A percentile compares a stretch with the other conserved stretches of the same genome.
phyloP scores from a whole-genome alignment of 53 echinoderm and acorn worm species.

The Astropecten irregularis region DNA sequence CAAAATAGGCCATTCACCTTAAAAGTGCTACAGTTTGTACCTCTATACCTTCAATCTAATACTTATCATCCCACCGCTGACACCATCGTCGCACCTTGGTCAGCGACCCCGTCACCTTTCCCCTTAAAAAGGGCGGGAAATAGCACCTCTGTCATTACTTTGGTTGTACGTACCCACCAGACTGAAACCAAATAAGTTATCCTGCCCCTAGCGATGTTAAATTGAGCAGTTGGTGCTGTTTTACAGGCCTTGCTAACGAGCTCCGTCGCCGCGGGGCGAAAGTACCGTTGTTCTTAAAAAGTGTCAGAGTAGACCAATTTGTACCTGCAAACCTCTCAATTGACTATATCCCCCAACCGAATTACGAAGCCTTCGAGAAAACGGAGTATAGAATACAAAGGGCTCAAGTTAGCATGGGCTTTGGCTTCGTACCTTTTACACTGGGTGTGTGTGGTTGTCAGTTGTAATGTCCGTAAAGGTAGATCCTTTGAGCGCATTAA shows the following conservation, averaged over 20 bases:
- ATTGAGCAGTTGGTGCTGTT: conserved; percentile 16
- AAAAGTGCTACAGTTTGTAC: too few species aligned
- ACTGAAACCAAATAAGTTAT: conserved; percentile 36
- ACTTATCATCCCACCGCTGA: too few species aligned
- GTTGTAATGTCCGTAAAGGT: too few species aligned
- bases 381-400: too few species aligned
- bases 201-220: conserved; percentile 39
- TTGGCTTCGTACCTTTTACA: too few species aligned
- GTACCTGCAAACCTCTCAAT: background rate
- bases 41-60: too few species aligned
- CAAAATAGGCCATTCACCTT: too few species aligned
- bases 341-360: conserved; percentile 26
- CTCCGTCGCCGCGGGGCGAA: background rate
- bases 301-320: conserved; percentile 43
- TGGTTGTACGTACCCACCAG: background rate
- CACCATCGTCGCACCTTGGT: background rate
- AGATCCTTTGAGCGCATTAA: too few species aligned
- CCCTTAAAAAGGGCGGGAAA: conserved; percentile 5
- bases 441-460: too few species aligned
- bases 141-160: conserved; percentile 37
- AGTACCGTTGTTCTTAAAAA: conserved; percentile 29
- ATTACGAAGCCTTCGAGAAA: too few species aligned
- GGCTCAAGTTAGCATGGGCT: too few species aligned
- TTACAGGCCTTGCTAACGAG: background rate
- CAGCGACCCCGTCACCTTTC: background rate